Base-by-base conservation (phyloP, 2,113 vertebrate species). In the Isurus oxyrinchus region DNA sequence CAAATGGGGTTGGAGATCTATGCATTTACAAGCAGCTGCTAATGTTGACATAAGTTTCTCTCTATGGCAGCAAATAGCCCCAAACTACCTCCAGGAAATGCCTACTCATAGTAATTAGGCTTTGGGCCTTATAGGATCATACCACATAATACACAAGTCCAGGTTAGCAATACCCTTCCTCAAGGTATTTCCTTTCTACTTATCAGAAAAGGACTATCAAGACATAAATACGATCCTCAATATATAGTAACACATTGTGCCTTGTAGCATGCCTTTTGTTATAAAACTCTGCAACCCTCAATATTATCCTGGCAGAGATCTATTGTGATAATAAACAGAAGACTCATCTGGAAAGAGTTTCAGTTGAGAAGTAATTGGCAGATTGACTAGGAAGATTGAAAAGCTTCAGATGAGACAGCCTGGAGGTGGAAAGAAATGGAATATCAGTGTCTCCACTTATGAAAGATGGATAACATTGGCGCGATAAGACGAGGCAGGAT, bases 401-500 rank as follows among this genome's bases (percentile, higher is more conserved):
- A 35, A 94, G n/a, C 59, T 66, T 94, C 59, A 63, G 59, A 94
- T 63, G 19, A 63, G 59, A 94, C 90, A 94, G 59, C 59, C 90
- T 63, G 59, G 59, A 94, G 90, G 90, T 94, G 59, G 90, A 40
- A 35, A 93, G 35, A 61, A 93, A 61, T 63, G 57, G 57, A 93
- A 93, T 35, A 94, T 94, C 35, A 0, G 35, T 61, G 57, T 61
- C 88, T 93, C 31, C 88, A 61, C 55, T 93, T 93, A 61, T 94
- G 90, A 40, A 66, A 63, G 90, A 66, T 94, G 35, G 90, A 94
- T 94, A 63, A 61, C n/a, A n/a, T 23, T 94, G 57, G 59, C 59
- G 66, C 10, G 90, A 94, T 94, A 94, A 94, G 90, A 66, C 35
- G 59, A 94, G 59, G 40, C 90, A 94, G 90, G 90, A 63, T 66